Evolutionary conservation across 2,888 invertebrate species (phyloP), one percentile per base, ranked within the genome.

Genomic region (Andrena marginata): DNA sequence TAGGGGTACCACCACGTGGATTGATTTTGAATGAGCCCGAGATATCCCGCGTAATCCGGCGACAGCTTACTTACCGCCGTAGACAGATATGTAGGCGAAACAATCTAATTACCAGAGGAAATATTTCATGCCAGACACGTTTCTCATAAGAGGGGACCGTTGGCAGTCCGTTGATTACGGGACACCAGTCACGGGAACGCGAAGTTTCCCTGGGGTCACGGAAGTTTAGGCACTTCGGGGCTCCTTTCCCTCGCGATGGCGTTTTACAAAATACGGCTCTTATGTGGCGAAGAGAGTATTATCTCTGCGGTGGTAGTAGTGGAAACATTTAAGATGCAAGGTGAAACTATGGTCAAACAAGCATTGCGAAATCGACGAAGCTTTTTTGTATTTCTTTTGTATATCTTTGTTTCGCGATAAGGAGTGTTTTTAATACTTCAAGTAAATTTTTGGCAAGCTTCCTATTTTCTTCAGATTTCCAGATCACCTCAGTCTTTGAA

Each of bases 101-200:
- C 87, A 84, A 89, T 89, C 89, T 89, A 89, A 89, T 89, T 89
- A 89, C 85, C 68, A 35, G 6, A 26, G 65, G 86, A 85, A 88
- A 89, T 89, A 90, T 82, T 86, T 85, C 74, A 91, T 90, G 91
- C 91, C 65, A 89, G 90, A 90, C 91, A 91, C 89, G 89, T 89
- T 88, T 89, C 89, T 89, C 89, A 89, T 89, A 89, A 89, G 85
- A 74, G 85, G 80, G 72, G 60, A 71, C 71, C 64, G 77, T 48
- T 80, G 71, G 78, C 75, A 81, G 80, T 75, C 69, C 49, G 77
- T 74, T 87, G 87, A 87, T 87, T 87, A 84, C 78, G 56, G 60
- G 73, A 33, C 63, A 75, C 82, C 82, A 74, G 69, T 54, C 65
- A 62, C 60, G 20, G 59, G 49, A 63, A 48, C 59, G 20, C 51